These are phyloP conservation scores for Plecotus auritus DNA, from an alignment of 2,113 vertebrate genomes.

Conservation along the genomic window DNA sequence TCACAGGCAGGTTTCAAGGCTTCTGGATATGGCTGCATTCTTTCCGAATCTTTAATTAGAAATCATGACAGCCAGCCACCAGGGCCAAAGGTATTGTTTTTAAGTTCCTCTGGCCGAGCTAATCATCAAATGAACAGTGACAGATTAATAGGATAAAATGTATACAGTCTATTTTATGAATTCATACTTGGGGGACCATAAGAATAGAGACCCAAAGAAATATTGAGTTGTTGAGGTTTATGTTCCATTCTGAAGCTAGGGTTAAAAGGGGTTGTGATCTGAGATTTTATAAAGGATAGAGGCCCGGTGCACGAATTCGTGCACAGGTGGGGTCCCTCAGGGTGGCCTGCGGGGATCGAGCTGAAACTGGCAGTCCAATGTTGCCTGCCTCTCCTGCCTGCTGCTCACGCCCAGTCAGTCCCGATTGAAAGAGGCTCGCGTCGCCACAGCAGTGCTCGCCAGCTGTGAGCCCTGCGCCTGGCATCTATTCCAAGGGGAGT, in stretches of 20 bases:
- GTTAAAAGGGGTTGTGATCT: not conserved
- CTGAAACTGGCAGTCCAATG: too few relatives aligned
- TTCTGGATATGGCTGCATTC: not conserved
- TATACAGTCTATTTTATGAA: not conserved
- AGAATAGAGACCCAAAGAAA: not conserved
- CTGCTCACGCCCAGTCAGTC: too few relatives aligned
- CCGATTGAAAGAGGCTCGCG: too few relatives aligned
- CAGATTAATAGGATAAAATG: not conserved
- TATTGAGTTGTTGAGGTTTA: not conserved
- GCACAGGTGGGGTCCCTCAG: too few relatives aligned
- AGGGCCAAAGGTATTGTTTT: not conserved
- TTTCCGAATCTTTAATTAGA: not conserved
- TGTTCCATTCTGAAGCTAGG: not conserved
- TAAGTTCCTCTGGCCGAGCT: not conserved
- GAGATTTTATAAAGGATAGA: not conserved
- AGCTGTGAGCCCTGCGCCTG: too few relatives aligned
- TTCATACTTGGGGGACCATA: not conserved
- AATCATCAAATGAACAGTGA: not conserved
- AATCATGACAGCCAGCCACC: not conserved
- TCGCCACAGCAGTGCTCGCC: too few relatives aligned
- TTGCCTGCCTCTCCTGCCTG: too few relatives aligned
- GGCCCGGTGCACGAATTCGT: too few relatives aligned
- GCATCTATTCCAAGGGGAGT: too few relatives aligned
- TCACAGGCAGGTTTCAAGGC: not conserved
- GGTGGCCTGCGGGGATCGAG: too few relatives aligned